Evolutionary conservation across 2,888 invertebrate genomes (phyloP).

Genomic region (Dioctria linearis): DNA sequence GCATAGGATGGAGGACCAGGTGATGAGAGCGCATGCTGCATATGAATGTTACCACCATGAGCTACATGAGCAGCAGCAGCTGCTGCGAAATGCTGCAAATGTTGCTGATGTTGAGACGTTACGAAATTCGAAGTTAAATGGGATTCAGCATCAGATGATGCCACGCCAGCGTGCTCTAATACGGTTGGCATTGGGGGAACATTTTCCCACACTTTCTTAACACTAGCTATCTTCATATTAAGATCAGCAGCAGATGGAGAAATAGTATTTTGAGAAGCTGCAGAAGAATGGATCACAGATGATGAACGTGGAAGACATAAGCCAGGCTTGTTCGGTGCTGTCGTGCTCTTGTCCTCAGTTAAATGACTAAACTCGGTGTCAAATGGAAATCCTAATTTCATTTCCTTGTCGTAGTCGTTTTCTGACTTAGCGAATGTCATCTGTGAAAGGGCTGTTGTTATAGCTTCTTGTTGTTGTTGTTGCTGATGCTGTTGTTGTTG

Average conservation of each 20-base stretch:
- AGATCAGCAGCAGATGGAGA: slow-evolving; percentile 90
- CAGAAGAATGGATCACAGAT: slow-evolving; percentile 71
- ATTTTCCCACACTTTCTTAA: slow-evolving; percentile 87
- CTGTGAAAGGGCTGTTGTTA: slow-evolving; percentile 75
- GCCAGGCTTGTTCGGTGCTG: slow-evolving; percentile 53
- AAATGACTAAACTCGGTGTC: slow-evolving; percentile 85
- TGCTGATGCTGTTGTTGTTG: slow-evolving; percentile 63
- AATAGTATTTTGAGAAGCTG: slow-evolving; percentile 80
- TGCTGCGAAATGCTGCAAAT: slow-evolving; percentile 61
- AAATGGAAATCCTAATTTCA: slow-evolving; percentile 93
- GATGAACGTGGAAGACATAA: slow-evolving; percentile 74
- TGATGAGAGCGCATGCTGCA: slow-evolving; percentile 69
- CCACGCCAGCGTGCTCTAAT: slow-evolving; percentile 72
- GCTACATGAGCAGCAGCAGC: slow-evolving; percentile 60
- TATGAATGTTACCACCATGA: slow-evolving; percentile 65
- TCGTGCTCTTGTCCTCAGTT: slow-evolving; percentile 78
- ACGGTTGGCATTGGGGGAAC: slow-evolving; percentile 78
- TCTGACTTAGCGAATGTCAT: slow-evolving; percentile 76
- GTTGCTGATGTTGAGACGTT: slow-evolving; percentile 64
- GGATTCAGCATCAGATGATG: slow-evolving; percentile 57
- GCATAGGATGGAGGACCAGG: slow-evolving; percentile 67
- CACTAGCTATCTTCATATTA: slow-evolving; percentile 94
- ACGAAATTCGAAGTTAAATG: slow-evolving; percentile 62
- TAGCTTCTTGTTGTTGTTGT: slow-evolving; percentile 65
- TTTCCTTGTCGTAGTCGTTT: slow-evolving; percentile 85